Conservation (phyloP, 2,113 vertebrate genomes). For the Malurus elegans region DNA sequence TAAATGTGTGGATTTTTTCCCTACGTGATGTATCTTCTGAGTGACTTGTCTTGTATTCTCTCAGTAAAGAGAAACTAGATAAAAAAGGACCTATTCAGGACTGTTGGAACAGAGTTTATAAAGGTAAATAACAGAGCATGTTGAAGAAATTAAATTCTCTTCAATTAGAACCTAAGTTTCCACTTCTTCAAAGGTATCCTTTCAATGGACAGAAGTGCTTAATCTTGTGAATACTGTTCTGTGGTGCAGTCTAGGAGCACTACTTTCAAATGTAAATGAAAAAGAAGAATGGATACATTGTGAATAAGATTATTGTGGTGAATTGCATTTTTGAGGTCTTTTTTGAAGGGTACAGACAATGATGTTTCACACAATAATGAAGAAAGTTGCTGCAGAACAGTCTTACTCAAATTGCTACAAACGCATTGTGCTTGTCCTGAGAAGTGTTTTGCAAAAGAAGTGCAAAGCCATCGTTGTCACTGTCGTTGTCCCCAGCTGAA, state of each 20-base stretch:
- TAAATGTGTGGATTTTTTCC: neutral
- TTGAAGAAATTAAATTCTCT: neutral
- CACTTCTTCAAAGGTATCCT: neutral
- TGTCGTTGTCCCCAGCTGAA: neutral
- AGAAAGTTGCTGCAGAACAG: neutral
- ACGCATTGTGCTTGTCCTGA: slow-evolving; percentile 7
- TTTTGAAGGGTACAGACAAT: neutral
- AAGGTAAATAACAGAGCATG: neutral
- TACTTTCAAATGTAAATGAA: slow-evolving; percentile 48
- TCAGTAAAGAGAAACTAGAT: neutral
- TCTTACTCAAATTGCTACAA: neutral
- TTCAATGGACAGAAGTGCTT: neutral
- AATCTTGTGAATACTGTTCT: neutral
- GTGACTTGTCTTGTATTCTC: neutral
- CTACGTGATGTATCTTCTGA: neutral
- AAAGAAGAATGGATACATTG: neutral
- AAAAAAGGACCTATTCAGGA: neutral
- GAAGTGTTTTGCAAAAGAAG: slow-evolving; percentile 19
- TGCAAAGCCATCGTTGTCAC: neutral
- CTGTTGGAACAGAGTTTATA: neutral
- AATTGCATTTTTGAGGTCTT: neutral
- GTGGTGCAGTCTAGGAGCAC: neutral
- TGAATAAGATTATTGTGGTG: neutral
- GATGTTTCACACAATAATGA: neutral
- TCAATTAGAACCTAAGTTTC: neutral